A percentile compares a stretch with the other conserved stretches of the same genome.
These are phyloP conservation scores for Fabriciana adippe DNA, from an alignment of 2,888 invertebrate genomes.

Conservation along the genomic window DNA sequence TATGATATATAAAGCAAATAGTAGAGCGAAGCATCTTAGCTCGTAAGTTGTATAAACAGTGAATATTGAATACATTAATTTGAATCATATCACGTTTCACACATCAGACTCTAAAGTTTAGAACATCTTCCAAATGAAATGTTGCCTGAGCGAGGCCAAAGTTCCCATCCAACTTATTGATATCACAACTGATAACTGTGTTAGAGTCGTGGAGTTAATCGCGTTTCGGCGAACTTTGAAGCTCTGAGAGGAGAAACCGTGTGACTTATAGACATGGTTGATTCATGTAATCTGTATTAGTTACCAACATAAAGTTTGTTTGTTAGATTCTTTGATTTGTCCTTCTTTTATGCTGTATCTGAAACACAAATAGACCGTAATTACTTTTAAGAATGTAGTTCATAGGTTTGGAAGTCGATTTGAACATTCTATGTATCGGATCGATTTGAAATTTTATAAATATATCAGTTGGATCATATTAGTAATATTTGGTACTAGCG, in stretches of 20 bases:
- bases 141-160: not conserved
- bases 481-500: too few species aligned
- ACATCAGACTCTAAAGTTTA: conserved; percentile 5
- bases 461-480: too few species aligned
- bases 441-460: too few species aligned
- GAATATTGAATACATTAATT: too few species aligned
- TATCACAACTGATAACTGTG: conserved; percentile 17
- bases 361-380: too few species aligned
- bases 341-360: too few species aligned
- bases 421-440: too few species aligned
- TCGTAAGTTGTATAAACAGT: not conserved
- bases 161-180: not conserved
- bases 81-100: not conserved
- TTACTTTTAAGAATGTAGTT: too few species aligned
- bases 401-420: too few species aligned
- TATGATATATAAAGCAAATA: too few species aligned
- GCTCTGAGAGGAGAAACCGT: conserved; percentile 2
- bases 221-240: conserved; percentile 5
- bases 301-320: not conserved
- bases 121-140: not conserved
- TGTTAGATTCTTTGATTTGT: not conserved
- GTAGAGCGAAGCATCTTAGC: too few species aligned
- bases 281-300: not conserved
- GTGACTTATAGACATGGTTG: not conserved
- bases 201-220: conserved; percentile 5